phyloP scores from a whole-genome alignment of 1,140 invertebrate species.

The Drosophila kikkawai region DNA sequence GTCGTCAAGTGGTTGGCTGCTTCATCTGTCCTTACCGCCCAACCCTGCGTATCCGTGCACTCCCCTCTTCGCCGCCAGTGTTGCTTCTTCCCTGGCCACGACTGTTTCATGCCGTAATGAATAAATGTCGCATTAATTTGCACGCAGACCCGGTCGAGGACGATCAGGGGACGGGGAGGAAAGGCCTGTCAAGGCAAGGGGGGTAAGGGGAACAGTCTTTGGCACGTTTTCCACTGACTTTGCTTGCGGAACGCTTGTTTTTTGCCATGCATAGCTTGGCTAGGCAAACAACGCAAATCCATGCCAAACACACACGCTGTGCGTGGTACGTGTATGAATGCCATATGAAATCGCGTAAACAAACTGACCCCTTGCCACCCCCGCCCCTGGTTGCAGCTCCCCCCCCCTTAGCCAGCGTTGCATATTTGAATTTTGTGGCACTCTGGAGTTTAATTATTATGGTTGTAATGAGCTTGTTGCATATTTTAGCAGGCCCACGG shows the following conservation, averaged over 20 bases:
- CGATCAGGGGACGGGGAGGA: not conserved
- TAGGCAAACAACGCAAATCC: slow-evolving; percentile 65
- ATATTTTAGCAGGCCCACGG: slow-evolving; percentile 50
- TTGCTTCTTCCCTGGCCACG: not conserved
- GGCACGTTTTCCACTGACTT: slow-evolving; percentile 54
- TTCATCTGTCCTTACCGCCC: slow-evolving; percentile 22
- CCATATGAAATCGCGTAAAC: slow-evolving; percentile 61
- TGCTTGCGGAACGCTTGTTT: slow-evolving; percentile 50
- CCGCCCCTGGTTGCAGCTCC: not conserved
- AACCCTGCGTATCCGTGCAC: slow-evolving; percentile 11
- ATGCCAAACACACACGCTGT: slow-evolving; percentile 26
- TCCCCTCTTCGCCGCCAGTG: not conserved
- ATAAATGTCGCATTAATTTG: slow-evolving; percentile 80
- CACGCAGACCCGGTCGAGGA: slow-evolving; percentile 53
- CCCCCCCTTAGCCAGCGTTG: not conserved
- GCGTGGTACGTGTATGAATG: slow-evolving; percentile 48
- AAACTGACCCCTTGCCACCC: slow-evolving; percentile 35
- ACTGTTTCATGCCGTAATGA: slow-evolving; percentile 69
- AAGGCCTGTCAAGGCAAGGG: not conserved
- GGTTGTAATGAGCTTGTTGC: slow-evolving; percentile 76
- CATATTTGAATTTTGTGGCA: slow-evolving; percentile 70
- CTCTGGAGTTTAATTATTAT: slow-evolving; percentile 71
- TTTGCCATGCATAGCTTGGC: slow-evolving; percentile 35
- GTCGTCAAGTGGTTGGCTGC: slow-evolving; percentile 51
- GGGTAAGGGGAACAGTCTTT: not conserved